Base-by-base conservation (phyloP, 2,113 vertebrate species). In the Hyperoodon ampullatus region DNA sequence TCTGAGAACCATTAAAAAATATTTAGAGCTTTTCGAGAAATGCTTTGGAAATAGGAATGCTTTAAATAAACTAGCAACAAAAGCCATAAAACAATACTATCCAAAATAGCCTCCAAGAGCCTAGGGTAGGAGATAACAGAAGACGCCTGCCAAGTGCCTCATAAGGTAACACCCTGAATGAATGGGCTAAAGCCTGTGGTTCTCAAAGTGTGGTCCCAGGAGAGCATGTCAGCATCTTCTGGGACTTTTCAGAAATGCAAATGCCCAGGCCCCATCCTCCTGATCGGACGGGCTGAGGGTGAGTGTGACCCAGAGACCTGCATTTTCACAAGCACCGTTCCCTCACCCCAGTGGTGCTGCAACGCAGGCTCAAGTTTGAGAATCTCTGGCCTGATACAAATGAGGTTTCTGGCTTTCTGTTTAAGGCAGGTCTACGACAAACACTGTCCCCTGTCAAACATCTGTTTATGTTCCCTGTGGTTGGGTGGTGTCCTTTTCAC, bases 261-360 rank as follows among this genome's bases (percentile, higher is more conserved):
- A 23, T 50, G 21, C 13, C 33, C 13, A 15, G 42, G 9, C 14
- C 53, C 75, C 19, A 14, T 6, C 19, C 35, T 24, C 58, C 14
- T 39, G 30, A 61, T 5, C 1, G 9, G 23, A 50, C 30, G 12
- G 28, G 21, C 30, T 6, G 23, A n/a, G 72, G 15, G 55, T 8
- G 66, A 12, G 65, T 4, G 30, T 1, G 16, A 35, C 60, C 28
- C 68, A 30, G 68, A 24, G 24, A n/a, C 28, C 30, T 1, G 23
- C 35, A 14, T 28, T 10, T 12, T 35, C 15, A 55, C 26, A 4
- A 30, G 3, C 19, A 33, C 24, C 8, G 21, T 8, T 50, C 6
- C 3, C 18, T 6, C 12, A 53, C 0, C 1, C 42, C 24, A 2
- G 55, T 0, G 1, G 23, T 6, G 21, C 21, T 70, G 35, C 3